Conservation (phyloP, 2,113 vertebrate species). For the Chaetodon auriga region DNA sequence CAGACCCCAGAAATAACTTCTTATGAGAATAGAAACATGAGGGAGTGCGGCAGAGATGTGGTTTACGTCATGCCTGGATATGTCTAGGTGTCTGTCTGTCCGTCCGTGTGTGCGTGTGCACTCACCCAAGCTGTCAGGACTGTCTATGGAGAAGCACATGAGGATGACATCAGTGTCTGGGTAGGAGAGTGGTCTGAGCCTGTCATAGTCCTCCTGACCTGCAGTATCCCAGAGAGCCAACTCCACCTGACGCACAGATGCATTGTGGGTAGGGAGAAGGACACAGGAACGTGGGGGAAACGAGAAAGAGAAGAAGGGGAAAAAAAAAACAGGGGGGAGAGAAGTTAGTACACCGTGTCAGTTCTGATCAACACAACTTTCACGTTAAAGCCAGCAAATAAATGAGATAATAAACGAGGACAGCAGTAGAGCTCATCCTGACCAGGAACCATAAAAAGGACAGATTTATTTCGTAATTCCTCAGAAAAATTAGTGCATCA, state of each 20-base stretch:
- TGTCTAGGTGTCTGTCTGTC: background rate
- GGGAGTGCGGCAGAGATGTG: background rate
- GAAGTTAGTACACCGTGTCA: constrained; percentile 10
- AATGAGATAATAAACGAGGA: background rate
- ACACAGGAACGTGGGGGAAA: background rate
- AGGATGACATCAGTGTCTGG: constrained; percentile 89
- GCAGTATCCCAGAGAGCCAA: constrained; percentile 88
- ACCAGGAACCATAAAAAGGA: background rate
- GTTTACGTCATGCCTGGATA: background rate
- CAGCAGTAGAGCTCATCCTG: background rate
- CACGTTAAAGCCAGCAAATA: background rate
- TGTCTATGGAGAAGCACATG: constrained; percentile 89
- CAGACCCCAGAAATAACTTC: constrained; percentile 11
- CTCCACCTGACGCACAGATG: constrained; percentile 80
- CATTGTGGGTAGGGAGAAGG: background rate
- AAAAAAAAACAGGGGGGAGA: background rate
- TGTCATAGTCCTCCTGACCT: constrained; percentile 88
- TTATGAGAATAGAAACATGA: constrained; percentile 15
- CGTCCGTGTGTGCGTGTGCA: background rate
- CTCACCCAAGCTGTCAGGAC: constrained; percentile 94
- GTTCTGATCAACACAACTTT: background rate
- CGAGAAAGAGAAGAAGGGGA: background rate
- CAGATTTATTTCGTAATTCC: background rate
- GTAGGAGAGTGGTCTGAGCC: constrained; percentile 87
- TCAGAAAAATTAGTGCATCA: background rate